These are phyloP conservation scores for Drosophila asahinai DNA, from an alignment of 1,140 invertebrate species.

Conservation along the genomic window DNA sequence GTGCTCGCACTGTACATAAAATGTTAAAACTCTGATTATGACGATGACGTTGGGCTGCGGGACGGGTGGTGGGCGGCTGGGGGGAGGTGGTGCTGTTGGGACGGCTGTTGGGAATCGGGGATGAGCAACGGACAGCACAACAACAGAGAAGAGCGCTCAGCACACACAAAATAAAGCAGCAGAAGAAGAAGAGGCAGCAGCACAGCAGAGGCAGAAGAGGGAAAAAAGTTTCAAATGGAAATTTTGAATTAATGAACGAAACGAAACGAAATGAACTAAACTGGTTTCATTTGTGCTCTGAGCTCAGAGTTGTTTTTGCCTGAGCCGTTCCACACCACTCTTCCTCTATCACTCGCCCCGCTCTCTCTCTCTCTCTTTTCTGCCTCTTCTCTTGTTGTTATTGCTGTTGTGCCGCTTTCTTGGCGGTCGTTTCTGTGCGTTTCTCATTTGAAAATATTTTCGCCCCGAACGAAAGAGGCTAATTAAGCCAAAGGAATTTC, in stretches of 20 bases:
- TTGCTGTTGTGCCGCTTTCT: constrained; percentile 78
- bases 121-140: constrained; percentile 72
- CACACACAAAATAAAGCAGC: constrained; percentile 53
- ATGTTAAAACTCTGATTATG: constrained; percentile 84
- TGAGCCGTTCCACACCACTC: constrained; percentile 14
- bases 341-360: constrained; percentile 12
- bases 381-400: constrained; percentile 28
- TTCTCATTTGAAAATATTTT: constrained; percentile 82
- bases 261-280: constrained; percentile 84
- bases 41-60: constrained; percentile 66
- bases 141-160: constrained; percentile 45
- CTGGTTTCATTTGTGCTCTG: constrained; percentile 82
- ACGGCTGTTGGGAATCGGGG: constrained; percentile 51
- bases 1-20: constrained; percentile 72
- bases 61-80: constrained; percentile 28
- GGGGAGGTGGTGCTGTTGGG: constrained; percentile 18
- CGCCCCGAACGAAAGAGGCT: constrained; percentile 80
- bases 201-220: constrained; percentile 37
- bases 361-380: constrained; percentile 25
- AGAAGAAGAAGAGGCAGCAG: constrained; percentile 28
- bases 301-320: constrained; percentile 59
- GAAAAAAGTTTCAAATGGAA: constrained; percentile 83
- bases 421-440: constrained; percentile 56
- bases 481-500: constrained; percentile 84
- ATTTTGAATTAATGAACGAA: constrained; percentile 84